Conservation (phyloP, 2,888 invertebrate species). For the Lycocerus yunnanus region DNA sequence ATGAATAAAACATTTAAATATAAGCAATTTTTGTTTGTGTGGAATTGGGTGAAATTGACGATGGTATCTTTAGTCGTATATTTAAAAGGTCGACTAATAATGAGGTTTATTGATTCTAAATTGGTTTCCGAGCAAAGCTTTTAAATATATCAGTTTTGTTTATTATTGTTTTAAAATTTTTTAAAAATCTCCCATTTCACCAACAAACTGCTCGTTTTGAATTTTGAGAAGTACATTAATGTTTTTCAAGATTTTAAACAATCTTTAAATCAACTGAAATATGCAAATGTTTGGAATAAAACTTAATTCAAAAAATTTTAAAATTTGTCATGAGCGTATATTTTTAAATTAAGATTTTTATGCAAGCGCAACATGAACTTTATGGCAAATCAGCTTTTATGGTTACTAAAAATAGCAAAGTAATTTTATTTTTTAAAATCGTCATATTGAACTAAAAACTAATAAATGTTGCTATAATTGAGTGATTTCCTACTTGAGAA, state of each 20-base stretch:
- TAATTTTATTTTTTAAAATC: background rate
- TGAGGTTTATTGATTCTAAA: background rate
- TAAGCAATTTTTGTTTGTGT: background rate
- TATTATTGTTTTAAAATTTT: background rate
- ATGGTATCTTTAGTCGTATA: background rate
- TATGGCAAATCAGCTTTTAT: background rate
- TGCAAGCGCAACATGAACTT: background rate
- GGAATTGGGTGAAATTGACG: background rate
- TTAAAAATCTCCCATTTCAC: background rate
- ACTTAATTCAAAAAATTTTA: background rate
- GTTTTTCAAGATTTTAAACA: background rate
- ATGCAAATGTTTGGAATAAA: background rate
- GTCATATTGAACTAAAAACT: background rate
- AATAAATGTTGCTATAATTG: background rate
- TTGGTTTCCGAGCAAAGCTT: background rate
- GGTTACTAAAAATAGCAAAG: background rate
- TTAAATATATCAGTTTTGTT: background rate
- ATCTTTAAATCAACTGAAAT: too few relatives aligned
- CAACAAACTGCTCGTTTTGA: background rate
- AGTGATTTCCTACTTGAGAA: background rate
- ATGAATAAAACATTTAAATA: background rate
- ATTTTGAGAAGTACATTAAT: too few relatives aligned
- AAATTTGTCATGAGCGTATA: too few relatives aligned
- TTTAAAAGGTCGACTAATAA: background rate
- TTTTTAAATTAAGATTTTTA: background rate